Evolutionary conservation across 2,888 invertebrate species (phyloP).

Genomic region (Isoperla grammatica): DNA sequence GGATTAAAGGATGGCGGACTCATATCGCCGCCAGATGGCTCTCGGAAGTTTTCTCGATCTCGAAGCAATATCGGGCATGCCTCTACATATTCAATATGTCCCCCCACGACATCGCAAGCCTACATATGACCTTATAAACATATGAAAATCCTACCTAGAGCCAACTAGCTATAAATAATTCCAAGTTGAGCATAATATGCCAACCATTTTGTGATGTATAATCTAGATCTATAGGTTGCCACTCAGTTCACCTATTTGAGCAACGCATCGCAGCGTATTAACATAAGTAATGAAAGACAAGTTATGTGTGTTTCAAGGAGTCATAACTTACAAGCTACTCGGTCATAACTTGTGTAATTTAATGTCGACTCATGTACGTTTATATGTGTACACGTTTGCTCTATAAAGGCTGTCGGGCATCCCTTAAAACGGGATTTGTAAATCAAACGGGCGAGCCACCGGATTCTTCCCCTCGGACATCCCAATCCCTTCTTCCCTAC

Average conservation of each 20-base stretch:
- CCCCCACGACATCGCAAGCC: too few relatives aligned
- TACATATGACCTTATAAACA: too few relatives aligned
- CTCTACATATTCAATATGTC: too few relatives aligned
- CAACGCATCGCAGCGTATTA: constrained; percentile 6
- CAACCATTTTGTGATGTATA: too few relatives aligned
- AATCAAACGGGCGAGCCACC: constrained; percentile 10
- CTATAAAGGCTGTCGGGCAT: constrained; percentile 1
- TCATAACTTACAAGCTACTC: constrained; percentile 9
- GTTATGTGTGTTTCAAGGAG: constrained; percentile 6
- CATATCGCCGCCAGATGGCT: too few relatives aligned
- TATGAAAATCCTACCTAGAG: too few relatives aligned
- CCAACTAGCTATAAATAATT: too few relatives aligned
- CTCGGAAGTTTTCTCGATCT: too few relatives aligned
- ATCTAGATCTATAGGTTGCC: too few relatives aligned
- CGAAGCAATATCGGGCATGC: too few relatives aligned
- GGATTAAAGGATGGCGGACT: too few relatives aligned
- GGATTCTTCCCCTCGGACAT: constrained; percentile 8
- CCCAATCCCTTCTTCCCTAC: constrained; percentile 1
- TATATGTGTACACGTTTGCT: not conserved
- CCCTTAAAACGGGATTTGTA: constrained; percentile 14
- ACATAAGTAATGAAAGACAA: constrained; percentile 17
- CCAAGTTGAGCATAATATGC: too few relatives aligned
- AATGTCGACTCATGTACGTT: not conserved
- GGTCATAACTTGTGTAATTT: constrained; percentile 14
- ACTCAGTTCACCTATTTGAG: not conserved